Evolutionary conservation across 2,113 vertebrate species (phyloP).

Genomic region (Hiodon alosoides): DNA sequence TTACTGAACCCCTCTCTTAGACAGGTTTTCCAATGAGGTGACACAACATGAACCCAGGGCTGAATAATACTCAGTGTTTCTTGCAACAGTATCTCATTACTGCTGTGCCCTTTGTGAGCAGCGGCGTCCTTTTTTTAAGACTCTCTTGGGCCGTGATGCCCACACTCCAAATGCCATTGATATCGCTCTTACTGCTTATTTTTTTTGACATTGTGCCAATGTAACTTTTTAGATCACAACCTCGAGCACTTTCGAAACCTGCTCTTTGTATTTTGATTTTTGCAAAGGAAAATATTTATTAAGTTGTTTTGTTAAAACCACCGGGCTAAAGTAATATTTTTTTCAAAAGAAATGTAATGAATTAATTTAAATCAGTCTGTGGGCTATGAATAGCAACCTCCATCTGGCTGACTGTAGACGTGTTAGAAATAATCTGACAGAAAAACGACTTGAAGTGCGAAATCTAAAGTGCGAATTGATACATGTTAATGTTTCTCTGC

Average conservation of each 20-base stretch:
- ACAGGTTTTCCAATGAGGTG: background rate
- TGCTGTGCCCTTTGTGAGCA: background rate
- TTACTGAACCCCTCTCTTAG: background rate
- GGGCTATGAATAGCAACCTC: constrained; percentile 24
- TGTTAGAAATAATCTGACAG: constrained; percentile 7
- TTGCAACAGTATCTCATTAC: constrained; percentile 2
- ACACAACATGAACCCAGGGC: background rate
- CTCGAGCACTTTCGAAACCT: too few species aligned
- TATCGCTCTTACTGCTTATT: too few species aligned
- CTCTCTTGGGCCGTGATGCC: background rate
- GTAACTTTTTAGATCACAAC: too few species aligned
- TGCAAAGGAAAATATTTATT: too few species aligned
- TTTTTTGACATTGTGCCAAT: too few species aligned
- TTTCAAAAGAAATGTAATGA: too few species aligned
- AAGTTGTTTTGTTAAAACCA: too few species aligned
- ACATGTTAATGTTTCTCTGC: background rate
- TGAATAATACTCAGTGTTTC: background rate
- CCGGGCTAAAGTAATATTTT: too few species aligned
- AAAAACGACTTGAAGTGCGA: constrained; percentile 2
- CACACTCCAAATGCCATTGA: too few species aligned
- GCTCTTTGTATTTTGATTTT: too few species aligned
- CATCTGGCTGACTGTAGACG: constrained; percentile 22
- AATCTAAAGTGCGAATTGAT: constrained; percentile 4
- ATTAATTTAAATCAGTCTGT: constrained; percentile 9
- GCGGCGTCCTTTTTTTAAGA: background rate